phyloP scores from a whole-genome alignment of 2,888 invertebrate species.

The Campoplex nolae region DNA sequence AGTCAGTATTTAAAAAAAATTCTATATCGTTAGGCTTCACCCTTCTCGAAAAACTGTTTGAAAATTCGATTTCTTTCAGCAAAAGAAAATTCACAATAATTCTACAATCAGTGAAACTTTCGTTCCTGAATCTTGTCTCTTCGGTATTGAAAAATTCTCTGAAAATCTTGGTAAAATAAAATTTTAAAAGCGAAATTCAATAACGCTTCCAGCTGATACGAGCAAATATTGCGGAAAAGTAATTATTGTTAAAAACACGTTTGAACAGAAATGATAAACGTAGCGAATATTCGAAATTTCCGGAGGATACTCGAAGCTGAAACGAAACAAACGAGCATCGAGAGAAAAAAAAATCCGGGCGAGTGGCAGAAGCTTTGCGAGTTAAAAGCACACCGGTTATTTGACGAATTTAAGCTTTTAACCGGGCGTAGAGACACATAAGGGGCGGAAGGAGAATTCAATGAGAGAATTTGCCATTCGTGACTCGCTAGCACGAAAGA shows the following conservation, averaged over 20 bases:
- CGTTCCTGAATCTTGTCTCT: too few relatives aligned
- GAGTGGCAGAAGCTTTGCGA: constrained; percentile 12
- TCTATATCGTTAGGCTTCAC: too few relatives aligned
- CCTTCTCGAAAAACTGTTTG: too few relatives aligned
- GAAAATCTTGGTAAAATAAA: background rate
- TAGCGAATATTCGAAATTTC: background rate
- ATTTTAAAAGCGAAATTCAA: background rate
- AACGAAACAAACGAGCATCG: background rate
- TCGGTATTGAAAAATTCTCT: background rate
- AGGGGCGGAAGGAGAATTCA: constrained; percentile 6
- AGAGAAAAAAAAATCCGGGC: constrained; percentile 10
- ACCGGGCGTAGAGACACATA: constrained; percentile 12
- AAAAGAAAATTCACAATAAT: background rate
- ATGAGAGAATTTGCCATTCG: constrained; percentile 29
- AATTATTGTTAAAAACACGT: background rate
- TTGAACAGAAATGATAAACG: background rate
- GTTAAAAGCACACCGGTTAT: constrained; percentile 14
- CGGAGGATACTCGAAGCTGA: background rate
- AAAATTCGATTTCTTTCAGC: background rate
- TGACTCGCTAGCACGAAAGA: constrained; percentile 36
- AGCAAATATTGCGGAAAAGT: background rate
- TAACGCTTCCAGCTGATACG: background rate
- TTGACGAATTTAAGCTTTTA: constrained; percentile 58
- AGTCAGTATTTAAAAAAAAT: too few relatives aligned
- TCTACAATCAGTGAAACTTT: background rate